Conservation (phyloP, 2,113 vertebrate species). For the Propithecus coquereli region DNA sequence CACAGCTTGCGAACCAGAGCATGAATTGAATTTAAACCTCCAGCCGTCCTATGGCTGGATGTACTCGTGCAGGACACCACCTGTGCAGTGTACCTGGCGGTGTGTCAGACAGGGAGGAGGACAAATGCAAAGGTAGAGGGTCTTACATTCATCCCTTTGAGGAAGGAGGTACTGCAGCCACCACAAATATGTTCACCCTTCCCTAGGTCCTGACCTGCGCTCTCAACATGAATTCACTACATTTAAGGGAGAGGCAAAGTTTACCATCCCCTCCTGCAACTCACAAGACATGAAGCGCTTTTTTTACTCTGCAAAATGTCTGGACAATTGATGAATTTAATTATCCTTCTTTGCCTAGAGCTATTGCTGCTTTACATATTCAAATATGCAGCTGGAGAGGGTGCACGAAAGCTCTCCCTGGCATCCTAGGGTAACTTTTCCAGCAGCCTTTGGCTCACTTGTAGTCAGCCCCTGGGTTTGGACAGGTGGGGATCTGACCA, state of each 20-base stretch:
- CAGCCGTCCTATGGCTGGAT: neutral
- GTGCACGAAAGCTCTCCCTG: neutral
- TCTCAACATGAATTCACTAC: neutral
- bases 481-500: neutral
- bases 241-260: neutral
- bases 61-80: neutral
- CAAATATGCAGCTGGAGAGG: neutral
- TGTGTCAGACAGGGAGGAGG: neutral
- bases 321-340: constrained; percentile 6
- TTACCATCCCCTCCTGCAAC: neutral
- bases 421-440: neutral
- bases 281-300: neutral
- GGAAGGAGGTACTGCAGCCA: neutral
- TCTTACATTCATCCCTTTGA: neutral
- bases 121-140: neutral
- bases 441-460: neutral
- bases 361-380: constrained; percentile 40
- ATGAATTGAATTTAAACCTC: neutral
- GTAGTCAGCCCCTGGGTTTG: neutral
- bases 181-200: neutral
- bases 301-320: neutral
- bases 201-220: neutral
- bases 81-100: too few species aligned
- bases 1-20: neutral
- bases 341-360: neutral